phyloP scores from a whole-genome alignment of 1,140 invertebrate genomes.

The Zophobas atratus region DNA sequence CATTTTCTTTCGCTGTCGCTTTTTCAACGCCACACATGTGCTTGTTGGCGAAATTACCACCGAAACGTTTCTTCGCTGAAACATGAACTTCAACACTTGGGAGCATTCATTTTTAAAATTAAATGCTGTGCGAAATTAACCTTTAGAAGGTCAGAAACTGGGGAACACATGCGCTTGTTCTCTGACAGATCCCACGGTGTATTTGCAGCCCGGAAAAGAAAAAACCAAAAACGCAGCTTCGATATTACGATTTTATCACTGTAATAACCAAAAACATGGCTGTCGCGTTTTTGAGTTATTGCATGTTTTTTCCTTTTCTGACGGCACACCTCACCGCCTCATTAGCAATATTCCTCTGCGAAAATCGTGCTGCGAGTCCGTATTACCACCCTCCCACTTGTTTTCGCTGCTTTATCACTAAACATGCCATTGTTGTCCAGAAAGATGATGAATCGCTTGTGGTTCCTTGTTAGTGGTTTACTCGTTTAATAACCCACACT shows the following conservation, averaged over 20 bases:
- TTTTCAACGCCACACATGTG: constrained; percentile 19
- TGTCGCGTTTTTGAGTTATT: constrained; percentile 11
- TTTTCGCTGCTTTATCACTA: constrained; percentile 42
- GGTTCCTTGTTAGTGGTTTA: constrained; percentile 43
- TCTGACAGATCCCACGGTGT: not conserved
- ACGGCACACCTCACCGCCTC: constrained; percentile 21
- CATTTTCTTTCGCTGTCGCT: constrained; percentile 32
- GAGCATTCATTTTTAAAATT: constrained; percentile 11
- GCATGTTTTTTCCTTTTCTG: not conserved
- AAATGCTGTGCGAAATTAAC: not conserved
- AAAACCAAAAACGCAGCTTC: not conserved
- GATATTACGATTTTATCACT: constrained; percentile 29
- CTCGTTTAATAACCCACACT: constrained; percentile 42
- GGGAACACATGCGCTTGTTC: constrained; percentile 3
- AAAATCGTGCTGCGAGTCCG: constrained; percentile 37
- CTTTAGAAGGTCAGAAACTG: constrained; percentile 7
- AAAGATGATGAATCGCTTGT: constrained; percentile 46
- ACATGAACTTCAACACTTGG: constrained; percentile 12
- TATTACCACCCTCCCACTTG: constrained; percentile 31
- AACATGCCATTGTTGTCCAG: constrained; percentile 43
- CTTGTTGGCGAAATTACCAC: constrained; percentile 9
- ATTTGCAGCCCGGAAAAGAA: too few species aligned
- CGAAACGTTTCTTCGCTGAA: constrained; percentile 14
- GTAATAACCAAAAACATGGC: not conserved
- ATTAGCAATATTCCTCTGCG: constrained; percentile 17